Evolutionary conservation across 2,797 vertebrate genomes (phyloP).

Genomic region (Alca torda): DNA sequence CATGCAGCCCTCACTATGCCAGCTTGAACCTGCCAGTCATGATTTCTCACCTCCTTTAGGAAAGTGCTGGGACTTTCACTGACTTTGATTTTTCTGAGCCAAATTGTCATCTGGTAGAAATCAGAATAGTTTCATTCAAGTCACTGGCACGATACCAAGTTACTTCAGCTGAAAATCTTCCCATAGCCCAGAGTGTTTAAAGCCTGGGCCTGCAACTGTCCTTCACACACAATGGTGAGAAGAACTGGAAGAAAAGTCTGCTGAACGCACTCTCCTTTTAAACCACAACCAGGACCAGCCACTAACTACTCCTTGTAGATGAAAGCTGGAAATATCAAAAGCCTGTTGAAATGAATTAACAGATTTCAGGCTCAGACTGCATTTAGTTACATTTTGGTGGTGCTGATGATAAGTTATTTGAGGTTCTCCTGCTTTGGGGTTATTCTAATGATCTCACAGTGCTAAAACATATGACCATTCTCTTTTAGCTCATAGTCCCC

Average conservation of each 20-base stretch:
- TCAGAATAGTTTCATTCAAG: conserved; percentile 27
- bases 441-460: not conserved
- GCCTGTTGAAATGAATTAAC: not conserved
- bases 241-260: not conserved
- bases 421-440: not conserved
- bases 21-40: conserved; percentile 40
- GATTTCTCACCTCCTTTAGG: conserved; percentile 4
- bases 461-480: not conserved
- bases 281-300: not conserved
- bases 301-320: not conserved
- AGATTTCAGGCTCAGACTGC: not conserved
- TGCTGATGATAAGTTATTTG: not conserved
- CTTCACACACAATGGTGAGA: not conserved
- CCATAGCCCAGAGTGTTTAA: not conserved
- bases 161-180: not conserved
- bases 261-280: not conserved
- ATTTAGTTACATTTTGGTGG: not conserved
- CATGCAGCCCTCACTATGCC: not conserved
- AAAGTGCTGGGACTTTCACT: not conserved
- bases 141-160: not conserved
- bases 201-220: not conserved
- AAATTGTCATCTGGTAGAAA: conserved; percentile 39
- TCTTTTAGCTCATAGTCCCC: not conserved
- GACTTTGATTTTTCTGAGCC: not conserved
- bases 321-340: not conserved